Evolutionary conservation across 1,140 invertebrate species (phyloP), one percentile per base, ranked within the genome.

Genomic region (Riptortus pedestris): DNA sequence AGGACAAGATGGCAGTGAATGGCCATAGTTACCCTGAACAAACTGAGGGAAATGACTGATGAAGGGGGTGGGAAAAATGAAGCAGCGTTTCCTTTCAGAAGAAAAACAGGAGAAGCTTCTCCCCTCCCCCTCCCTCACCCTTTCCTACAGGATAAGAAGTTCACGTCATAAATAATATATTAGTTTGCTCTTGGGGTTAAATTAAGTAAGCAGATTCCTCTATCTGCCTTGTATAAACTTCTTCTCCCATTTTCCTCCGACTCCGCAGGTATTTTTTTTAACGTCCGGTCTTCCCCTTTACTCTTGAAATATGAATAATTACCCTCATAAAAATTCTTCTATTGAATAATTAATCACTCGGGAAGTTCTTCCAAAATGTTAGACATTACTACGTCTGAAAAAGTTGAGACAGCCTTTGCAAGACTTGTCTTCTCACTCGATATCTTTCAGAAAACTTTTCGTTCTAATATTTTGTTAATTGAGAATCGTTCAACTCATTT

Each of bases 111-210:
- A 18, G n/a, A 1, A 4, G 22, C n/a, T n/a, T n/a, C n/a, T n/a
- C n/a, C n/a, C n/a, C n/a, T n/a, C n/a, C n/a, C n/a, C n/a, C n/a
- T n/a, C n/a, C n/a, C n/a, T n/a, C n/a, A n/a, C n/a, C n/a, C n/a
- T n/a, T n/a, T n/a, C n/a, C 4, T 20, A 2, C n/a, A 47, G 45
- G 45, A 47, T 47, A 18, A 45, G 45, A 47, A 47, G 45, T 47
- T 47, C n/a, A 2, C 9, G 22, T 47, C 45, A 47, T 47, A 47
- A 47, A 47, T 47, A 47, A 47, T 47, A 47, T 47, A 47, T 47
- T 47, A 47, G 45, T 47, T 47, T 47, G 22, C 45, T 47, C 45
- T 47, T 47, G 45, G 45, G 45, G 45, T 47, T 47, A 47, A 47
- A 47, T 47, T 47, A 47, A 47, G 45, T 47, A 47, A 47, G 45